These are phyloP conservation scores for Alosa alosa DNA, from an alignment of 2,113 vertebrate species.

Conservation along the genomic window DNA sequence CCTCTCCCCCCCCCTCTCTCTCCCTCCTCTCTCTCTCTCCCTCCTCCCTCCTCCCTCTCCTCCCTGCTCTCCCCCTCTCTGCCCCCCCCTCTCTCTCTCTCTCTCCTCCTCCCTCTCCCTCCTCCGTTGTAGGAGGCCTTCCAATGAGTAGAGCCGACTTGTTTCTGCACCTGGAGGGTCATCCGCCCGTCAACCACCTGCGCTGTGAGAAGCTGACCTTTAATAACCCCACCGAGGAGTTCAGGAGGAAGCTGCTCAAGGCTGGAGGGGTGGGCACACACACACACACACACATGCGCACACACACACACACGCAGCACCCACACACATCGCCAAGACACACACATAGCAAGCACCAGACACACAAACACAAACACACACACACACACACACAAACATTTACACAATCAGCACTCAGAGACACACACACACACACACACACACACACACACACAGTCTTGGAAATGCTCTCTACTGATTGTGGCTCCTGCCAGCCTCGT, in stretches of 20 bases:
- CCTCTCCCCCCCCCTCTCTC: no score
- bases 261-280: slow-evolving; percentile 80
- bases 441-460: neutral
- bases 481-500: no score
- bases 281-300: neutral
- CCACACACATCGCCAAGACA: neutral
- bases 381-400: neutral
- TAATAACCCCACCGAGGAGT: slow-evolving; percentile 89
- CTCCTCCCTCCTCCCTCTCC: no score
- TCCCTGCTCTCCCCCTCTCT: no score
- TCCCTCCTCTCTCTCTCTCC: no score
- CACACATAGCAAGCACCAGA: no score
- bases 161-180: slow-evolving; percentile 89
- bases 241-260: slow-evolving; percentile 85
- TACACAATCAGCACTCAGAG: no score
- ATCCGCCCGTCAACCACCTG: slow-evolving; percentile 89
- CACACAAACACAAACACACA: neutral
- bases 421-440: neutral
- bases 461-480: neutral
- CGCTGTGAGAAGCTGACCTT: slow-evolving; percentile 91
- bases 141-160: no score
- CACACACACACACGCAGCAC: neutral
- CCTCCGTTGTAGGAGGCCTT: no score
- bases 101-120: no score
- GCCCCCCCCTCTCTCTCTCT: no score